Percentiles rank a stretch among this genome's conserved stretches.
phyloP scores from a whole-genome alignment of 1,140 invertebrate genomes.

The Plodia interpunctella region DNA sequence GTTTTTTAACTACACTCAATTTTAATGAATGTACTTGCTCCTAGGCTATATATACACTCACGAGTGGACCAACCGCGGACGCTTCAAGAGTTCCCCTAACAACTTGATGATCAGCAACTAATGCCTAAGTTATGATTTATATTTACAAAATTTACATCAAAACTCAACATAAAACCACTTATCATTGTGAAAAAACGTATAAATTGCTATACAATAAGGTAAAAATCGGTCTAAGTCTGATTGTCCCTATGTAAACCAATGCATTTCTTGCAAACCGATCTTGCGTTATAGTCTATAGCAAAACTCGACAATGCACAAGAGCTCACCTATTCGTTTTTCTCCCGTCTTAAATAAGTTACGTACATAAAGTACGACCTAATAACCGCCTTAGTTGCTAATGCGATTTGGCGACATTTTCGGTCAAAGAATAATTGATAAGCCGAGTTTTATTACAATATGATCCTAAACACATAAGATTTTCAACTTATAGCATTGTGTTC shows the following conservation, averaged over 20 bases:
- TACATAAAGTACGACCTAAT: no score
- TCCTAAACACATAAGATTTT: no score
- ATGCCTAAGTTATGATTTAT: constrained; percentile 41
- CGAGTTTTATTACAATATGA: no score
- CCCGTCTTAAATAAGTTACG: no score
- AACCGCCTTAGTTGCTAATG: no score
- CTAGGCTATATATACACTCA: no score
- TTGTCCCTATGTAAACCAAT: background rate
- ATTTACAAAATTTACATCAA: constrained; percentile 62
- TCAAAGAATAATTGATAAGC: no score
- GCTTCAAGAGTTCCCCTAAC: background rate
- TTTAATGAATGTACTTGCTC: no score
- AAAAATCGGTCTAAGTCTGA: background rate
- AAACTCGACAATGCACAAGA: background rate
- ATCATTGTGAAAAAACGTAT: constrained; percentile 3
- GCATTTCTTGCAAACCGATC: background rate
- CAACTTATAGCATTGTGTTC: no score
- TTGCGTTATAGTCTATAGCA: background rate
- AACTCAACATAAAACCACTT: constrained; percentile 6
- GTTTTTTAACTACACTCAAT: no score
- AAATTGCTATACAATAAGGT: constrained; percentile 15
- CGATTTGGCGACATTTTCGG: no score
- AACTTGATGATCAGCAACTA: constrained; percentile 19
- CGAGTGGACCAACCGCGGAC: background rate
- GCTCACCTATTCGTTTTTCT: no score